A percentile compares a stretch with the other conserved stretches of the same genome.
Conservation (phyloP, 2,888 invertebrate genomes). For the Lithophane semibrunnea region DNA sequence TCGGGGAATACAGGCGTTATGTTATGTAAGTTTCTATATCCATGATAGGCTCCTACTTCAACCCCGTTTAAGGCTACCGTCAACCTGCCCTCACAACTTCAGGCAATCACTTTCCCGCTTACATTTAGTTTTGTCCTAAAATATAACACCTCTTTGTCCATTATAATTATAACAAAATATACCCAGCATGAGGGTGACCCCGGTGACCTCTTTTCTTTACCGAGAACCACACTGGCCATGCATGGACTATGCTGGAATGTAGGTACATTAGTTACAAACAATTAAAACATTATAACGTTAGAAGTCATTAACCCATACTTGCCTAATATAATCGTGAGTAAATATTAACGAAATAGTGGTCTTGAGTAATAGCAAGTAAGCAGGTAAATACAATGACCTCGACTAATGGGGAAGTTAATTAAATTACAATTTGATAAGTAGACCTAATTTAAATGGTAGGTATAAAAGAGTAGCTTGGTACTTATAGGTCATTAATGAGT, state of each 20-base stretch:
- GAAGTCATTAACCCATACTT: constrained; percentile 6
- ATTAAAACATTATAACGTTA: not conserved
- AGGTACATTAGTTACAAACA: constrained; percentile 10
- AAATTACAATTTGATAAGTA: constrained; percentile 34
- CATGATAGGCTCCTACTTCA: not conserved
- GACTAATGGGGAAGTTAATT: constrained; percentile 27
- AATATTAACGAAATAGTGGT: constrained; percentile 31
- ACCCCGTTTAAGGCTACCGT: too few species aligned
- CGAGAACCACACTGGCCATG: not conserved
- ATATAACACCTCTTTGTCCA: constrained; percentile 2
- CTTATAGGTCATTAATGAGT: constrained; percentile 16
- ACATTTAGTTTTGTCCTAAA: constrained; percentile 10
- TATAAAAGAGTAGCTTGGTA: constrained; percentile 20
- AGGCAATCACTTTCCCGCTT: not conserved
- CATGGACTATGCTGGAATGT: constrained; percentile 1
- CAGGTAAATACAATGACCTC: constrained; percentile 24
- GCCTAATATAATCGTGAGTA: constrained; percentile 31
- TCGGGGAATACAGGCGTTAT: not conserved
- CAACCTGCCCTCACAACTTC: not conserved
- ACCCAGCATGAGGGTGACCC: constrained; percentile 1
- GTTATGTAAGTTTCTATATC: not conserved
- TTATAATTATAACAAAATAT: constrained; percentile 2
- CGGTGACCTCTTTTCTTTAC: constrained; percentile 4
- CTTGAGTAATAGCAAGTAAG: constrained; percentile 16
- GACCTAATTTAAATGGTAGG: constrained; percentile 22